phyloP scores from a whole-genome alignment of 2,797 vertebrate genomes.

The Pelochelys cantorii region DNA sequence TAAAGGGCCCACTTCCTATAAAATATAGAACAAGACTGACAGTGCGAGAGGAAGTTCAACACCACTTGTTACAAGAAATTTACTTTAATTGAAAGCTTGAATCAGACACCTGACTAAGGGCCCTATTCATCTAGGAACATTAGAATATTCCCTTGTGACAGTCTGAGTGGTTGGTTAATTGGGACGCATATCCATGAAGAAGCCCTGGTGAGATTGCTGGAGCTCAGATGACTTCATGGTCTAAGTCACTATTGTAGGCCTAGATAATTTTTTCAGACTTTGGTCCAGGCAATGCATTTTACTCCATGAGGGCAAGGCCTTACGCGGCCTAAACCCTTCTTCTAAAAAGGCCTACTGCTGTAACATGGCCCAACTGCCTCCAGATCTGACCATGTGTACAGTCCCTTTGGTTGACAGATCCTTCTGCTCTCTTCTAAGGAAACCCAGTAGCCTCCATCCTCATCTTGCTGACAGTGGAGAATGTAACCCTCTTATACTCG shows the following conservation, averaged over 20 bases:
- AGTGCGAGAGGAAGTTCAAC: background rate
- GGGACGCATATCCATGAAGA: background rate
- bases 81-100: background rate
- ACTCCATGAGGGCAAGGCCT: background rate
- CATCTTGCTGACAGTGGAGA: background rate
- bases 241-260: background rate
- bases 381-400: background rate
- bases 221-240: background rate
- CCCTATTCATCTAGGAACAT: background rate
- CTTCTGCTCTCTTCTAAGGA: background rate
- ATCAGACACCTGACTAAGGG: background rate
- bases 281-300: background rate
- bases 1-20: background rate
- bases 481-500: background rate
- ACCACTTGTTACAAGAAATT: background rate
- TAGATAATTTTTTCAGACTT: background rate
- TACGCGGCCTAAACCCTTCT: background rate
- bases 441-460: constrained; percentile 5
- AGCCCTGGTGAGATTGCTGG: background rate
- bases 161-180: background rate
- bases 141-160: background rate
- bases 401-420: background rate
- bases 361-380: background rate
- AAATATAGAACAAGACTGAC: background rate
- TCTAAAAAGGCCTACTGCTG: background rate